phyloP scores from a whole-genome alignment of 2,113 vertebrate species.

The Sitta europaea region DNA sequence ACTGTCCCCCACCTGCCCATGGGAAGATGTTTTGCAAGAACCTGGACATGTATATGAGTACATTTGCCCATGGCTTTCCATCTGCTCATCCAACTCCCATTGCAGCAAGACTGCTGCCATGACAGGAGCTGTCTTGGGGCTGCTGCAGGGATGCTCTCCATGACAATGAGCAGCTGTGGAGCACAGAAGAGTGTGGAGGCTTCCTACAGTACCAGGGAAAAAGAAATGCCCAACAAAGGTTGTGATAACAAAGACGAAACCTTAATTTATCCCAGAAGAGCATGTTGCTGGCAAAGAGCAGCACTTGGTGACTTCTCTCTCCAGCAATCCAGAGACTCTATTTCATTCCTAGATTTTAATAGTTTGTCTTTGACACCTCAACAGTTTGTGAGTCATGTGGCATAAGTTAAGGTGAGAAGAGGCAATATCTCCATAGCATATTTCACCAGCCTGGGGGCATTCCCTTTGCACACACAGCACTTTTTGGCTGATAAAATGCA shows the following conservation, averaged over 20 bases:
- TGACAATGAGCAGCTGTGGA: background rate
- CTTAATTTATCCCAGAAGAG: background rate
- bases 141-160: background rate
- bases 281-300: background rate
- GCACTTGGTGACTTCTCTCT: background rate
- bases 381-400: background rate
- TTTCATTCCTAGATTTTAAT: background rate
- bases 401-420: background rate
- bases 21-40: background rate
- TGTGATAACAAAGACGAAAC: background rate
- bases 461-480: background rate
- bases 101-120: background rate
- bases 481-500: background rate
- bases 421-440: background rate
- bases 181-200: background rate
- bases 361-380: background rate
- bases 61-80: background rate
- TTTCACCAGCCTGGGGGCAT: background rate
- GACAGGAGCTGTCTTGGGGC: background rate
- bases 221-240: background rate
- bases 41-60: fast-evolving
- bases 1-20: fast-evolving
- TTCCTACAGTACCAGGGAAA: background rate
- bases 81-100: background rate
- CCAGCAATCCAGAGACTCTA: background rate